A percentile compares a stretch with the other conserved stretches of the same genome.
Evolutionary conservation across 2,888 invertebrate species (phyloP).

Genomic region (Lampropteryx suffumata): DNA sequence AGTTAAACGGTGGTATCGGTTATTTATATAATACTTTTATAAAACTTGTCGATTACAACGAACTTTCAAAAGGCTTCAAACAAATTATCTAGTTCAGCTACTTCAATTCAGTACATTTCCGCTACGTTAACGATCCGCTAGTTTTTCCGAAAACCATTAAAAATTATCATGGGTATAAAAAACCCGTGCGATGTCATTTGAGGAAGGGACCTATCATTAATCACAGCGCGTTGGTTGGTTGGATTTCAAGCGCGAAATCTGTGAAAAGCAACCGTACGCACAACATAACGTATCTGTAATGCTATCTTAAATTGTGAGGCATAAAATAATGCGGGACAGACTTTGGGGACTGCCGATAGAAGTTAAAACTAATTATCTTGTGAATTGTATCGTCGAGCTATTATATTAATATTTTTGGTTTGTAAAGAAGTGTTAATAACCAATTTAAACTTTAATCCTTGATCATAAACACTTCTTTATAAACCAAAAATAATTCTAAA

Average conservation of each 20-base stretch:
- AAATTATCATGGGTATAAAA: slow-evolving; percentile 27
- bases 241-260: slow-evolving; percentile 31
- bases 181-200: slow-evolving; percentile 31
- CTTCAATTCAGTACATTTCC: slow-evolving; percentile 1
- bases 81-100: not conserved
- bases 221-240: slow-evolving; percentile 28
- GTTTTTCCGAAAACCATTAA: slow-evolving; percentile 15
- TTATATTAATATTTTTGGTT: too few relatives aligned
- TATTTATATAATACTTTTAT: too few relatives aligned
- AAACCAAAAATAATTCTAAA: too few relatives aligned
- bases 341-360: too few relatives aligned
- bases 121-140: slow-evolving; percentile 3
- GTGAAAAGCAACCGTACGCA: slow-evolving; percentile 19
- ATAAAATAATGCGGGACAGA: too few relatives aligned
- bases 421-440: too few relatives aligned
- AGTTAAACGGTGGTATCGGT: too few relatives aligned
- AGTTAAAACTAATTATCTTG: too few relatives aligned
- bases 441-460: too few relatives aligned
- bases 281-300: not conserved
- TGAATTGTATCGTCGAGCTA: too few relatives aligned
- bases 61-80: not conserved
- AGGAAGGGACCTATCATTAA: slow-evolving; percentile 37
- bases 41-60: too few relatives aligned
- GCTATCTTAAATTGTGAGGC: slow-evolving; percentile 4
- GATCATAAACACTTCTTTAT: too few relatives aligned